These are phyloP conservation scores for Cardiocondyla obscurior DNA, from an alignment of 1,140 invertebrate species.

Conservation along the genomic window DNA sequence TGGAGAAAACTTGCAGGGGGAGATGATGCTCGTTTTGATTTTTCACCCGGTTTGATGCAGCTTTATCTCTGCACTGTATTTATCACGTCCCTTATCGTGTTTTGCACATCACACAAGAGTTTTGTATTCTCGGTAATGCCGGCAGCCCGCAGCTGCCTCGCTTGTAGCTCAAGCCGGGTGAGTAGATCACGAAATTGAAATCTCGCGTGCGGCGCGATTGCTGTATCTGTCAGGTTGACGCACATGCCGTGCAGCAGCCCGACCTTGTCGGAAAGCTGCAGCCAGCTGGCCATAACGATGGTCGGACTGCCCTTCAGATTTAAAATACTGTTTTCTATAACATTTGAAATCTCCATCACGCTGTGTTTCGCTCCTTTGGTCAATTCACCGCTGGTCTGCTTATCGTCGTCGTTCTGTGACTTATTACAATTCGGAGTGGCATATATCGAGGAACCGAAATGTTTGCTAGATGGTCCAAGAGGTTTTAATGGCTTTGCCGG, in stretches of 20 bases:
- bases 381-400: constrained; percentile 17
- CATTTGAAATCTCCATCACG: constrained; percentile 88
- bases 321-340: constrained; percentile 87
- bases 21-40: constrained; percentile 61
- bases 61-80: constrained; percentile 91
- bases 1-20: background rate
- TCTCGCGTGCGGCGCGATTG: constrained; percentile 93
- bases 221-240: constrained; percentile 88
- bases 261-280: constrained; percentile 94
- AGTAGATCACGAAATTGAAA: constrained; percentile 95
- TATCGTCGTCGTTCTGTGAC: constrained; percentile 55
- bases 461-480: constrained; percentile 77
- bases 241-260: constrained; percentile 91
- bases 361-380: constrained; percentile 85
- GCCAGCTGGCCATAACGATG: constrained; percentile 88
- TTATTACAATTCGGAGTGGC: constrained; percentile 84
- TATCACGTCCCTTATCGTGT: constrained; percentile 92
- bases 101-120: constrained; percentile 89
- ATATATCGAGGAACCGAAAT: constrained; percentile 84
- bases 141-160: constrained; percentile 89
- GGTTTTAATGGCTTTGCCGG: constrained; percentile 86
- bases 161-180: constrained; percentile 91
- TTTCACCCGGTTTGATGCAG: constrained; percentile 12
- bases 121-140: constrained; percentile 88
- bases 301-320: constrained; percentile 86